These are phyloP conservation scores for Phoxinus dragarum DNA, from an alignment of 2,797 vertebrate species.

Conservation along the genomic window DNA sequence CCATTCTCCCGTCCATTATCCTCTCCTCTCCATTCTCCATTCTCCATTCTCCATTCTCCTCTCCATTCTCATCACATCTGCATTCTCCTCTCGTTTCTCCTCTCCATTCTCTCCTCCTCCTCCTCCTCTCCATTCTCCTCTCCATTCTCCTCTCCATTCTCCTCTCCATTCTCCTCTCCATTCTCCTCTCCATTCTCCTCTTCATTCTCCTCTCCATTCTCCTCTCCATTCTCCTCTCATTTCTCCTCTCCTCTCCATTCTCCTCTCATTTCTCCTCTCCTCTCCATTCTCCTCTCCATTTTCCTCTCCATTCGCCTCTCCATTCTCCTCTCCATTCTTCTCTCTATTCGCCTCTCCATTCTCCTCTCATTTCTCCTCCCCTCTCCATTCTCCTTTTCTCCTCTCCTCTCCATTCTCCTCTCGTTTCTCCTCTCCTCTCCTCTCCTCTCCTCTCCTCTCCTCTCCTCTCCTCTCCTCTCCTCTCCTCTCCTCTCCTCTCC, in stretches of 20 bases:
- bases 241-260: no score
- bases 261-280: neutral
- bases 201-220: neutral
- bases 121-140: neutral
- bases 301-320: neutral
- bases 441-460: neutral
- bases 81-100: neutral
- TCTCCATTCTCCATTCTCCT: neutral
- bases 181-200: neutral
- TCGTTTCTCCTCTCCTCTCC: neutral
- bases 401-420: neutral
- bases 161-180: no score
- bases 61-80: neutral
- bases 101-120: no score
- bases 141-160: neutral
- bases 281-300: neutral
- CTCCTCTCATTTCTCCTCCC: neutral
- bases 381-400: neutral
- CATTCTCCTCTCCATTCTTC: neutral
- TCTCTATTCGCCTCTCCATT: no score
- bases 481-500: constrained; percentile 24
- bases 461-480: constrained; percentile 18
- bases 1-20: neutral
- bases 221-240: no score
- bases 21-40: neutral